Percentiles rank a stretch among this genome's conserved stretches.
These are phyloP conservation scores for Spodoptera littoralis DNA, from an alignment of 2,888 invertebrate genomes.

Conservation along the genomic window DNA sequence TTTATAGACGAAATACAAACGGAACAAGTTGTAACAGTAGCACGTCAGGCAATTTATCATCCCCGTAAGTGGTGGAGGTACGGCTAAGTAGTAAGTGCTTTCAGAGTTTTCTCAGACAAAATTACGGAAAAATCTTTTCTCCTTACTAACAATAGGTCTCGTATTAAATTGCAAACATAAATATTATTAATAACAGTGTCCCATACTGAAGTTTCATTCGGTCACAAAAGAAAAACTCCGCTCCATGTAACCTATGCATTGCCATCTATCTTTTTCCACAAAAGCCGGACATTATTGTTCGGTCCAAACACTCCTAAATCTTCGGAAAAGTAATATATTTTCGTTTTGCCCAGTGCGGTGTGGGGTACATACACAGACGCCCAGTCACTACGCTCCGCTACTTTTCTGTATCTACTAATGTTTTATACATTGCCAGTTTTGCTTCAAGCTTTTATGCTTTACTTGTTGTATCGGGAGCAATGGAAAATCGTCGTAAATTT, in stretches of 20 bases:
- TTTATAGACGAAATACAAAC: slow-evolving; percentile 9
- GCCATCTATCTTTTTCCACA: slow-evolving; percentile 89
- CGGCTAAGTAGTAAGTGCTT: slow-evolving; percentile 52
- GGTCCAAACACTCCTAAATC: slow-evolving; percentile 90
- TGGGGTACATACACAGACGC: slow-evolving; percentile 73
- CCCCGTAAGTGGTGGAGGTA: slow-evolving; percentile 50
- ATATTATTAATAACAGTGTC: slow-evolving; percentile 85
- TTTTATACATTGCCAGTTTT: slow-evolving; percentile 83
- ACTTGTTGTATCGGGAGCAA: slow-evolving; percentile 60
- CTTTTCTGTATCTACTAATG: slow-evolving; percentile 86
- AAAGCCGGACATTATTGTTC: slow-evolving; percentile 90
- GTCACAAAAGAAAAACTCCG: slow-evolving; percentile 87
- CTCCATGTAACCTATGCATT: slow-evolving; percentile 87
- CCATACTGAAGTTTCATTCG: slow-evolving; percentile 84
- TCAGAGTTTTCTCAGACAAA: slow-evolving; percentile 62
- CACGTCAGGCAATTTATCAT: slow-evolving; percentile 38
- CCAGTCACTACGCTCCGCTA: slow-evolving; percentile 72
- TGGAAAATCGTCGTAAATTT: slow-evolving; percentile 74
- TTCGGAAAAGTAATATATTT: slow-evolving; percentile 89
- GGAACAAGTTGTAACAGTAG: slow-evolving; percentile 17
- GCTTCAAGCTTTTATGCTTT: slow-evolving; percentile 62
- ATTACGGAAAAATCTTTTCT: slow-evolving; percentile 74
- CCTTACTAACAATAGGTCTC: slow-evolving; percentile 72
- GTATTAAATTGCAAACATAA: slow-evolving; percentile 81
- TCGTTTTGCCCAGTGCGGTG: slow-evolving; percentile 89